Percentiles rank a stretch among this genome's conserved stretches.
phyloP scores from a whole-genome alignment of 1,140 invertebrate genomes.

The Euura lappo region DNA sequence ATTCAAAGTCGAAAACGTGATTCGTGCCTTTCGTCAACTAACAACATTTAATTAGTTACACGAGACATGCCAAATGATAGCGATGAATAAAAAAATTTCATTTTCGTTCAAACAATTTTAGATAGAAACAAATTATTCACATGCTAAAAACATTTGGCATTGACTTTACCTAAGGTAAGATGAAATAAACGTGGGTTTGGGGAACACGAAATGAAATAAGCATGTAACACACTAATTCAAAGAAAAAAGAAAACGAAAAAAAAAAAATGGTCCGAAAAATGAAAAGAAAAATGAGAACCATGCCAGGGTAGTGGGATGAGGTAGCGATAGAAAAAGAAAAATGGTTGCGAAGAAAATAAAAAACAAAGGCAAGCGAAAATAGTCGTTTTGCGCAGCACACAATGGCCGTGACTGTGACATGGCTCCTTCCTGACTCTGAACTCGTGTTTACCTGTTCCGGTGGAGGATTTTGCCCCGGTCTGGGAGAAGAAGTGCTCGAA shows the following conservation, averaged over 20 bases:
- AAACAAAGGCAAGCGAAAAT: conserved; percentile 16
- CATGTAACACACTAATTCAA: conserved; percentile 22
- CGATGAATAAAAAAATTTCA: too few relatives aligned
- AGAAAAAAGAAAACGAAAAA: conserved; percentile 26
- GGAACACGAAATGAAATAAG: conserved; percentile 18
- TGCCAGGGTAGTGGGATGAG: background rate
- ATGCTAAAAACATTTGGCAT: background rate
- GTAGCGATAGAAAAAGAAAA: conserved; percentile 23
- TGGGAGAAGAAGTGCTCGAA: conserved; percentile 62
- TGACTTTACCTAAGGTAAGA: background rate
- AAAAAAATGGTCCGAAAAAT: conserved; percentile 13
- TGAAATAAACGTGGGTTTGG: background rate
- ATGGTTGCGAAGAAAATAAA: conserved; percentile 26
- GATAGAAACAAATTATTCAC: background rate
- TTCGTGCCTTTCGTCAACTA: background rate
- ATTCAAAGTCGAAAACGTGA: background rate
- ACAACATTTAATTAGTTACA: background rate
- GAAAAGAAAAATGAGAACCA: conserved; percentile 27
- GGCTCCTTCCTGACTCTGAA: conserved; percentile 31
- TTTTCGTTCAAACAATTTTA: too few relatives aligned
- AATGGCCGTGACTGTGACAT: conserved; percentile 23
- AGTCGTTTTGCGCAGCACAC: conserved; percentile 15
- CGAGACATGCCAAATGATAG: conserved; percentile 1
- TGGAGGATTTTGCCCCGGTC: conserved; percentile 64
- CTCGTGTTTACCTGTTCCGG: conserved; percentile 66